Evolutionary conservation across 2,888 invertebrate genomes (phyloP), one percentile per base, ranked within the genome.

Genomic region (Eulithis prunata): DNA sequence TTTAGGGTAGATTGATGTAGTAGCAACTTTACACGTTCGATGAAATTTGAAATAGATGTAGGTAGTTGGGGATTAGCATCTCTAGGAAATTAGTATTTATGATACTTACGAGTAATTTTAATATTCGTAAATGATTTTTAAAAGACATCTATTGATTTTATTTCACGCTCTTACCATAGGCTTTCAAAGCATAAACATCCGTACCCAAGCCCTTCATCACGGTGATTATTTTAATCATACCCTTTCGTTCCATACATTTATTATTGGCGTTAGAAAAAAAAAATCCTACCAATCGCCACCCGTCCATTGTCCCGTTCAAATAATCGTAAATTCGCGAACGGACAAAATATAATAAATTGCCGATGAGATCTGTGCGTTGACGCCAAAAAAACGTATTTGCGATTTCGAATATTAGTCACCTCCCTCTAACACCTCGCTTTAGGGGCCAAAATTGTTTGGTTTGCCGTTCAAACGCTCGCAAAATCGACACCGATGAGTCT

Each of bases 281-380:
- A 88, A 86, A 85, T 79, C 77, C 79, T 78, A 71, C 90, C 91
- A 88, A 92, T 91, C 91, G 89, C 79, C 78, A 72, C 72, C 83
- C 85, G 82, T 78, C 87, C 89, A 87, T 89, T 88, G 89, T 89
- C 81, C 75, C 83, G 83, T 86, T 84, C 92, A 90, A 93, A 92
- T 92, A 93, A 93, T 89, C 91, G 84, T 93, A 93, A 91, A 93
- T 93, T 90, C 83, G 75, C 84, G 79, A 88, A 90, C 92, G 88
- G 89, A 90, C 90, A 90, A 91, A 92, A 93, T 92, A 92, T 92
- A 90, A 93, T 92, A 92, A 93, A 93, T 92, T 91, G 92, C 91
- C 92, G 91, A 92, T 92, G 92, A 88, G 90, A 92, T 91, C 91
- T 87, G 86, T 82, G 87, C 87, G 84, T 86, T 88, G 83, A 87